phyloP scores from a whole-genome alignment of 2,113 vertebrate genomes.

The Channa argus region DNA sequence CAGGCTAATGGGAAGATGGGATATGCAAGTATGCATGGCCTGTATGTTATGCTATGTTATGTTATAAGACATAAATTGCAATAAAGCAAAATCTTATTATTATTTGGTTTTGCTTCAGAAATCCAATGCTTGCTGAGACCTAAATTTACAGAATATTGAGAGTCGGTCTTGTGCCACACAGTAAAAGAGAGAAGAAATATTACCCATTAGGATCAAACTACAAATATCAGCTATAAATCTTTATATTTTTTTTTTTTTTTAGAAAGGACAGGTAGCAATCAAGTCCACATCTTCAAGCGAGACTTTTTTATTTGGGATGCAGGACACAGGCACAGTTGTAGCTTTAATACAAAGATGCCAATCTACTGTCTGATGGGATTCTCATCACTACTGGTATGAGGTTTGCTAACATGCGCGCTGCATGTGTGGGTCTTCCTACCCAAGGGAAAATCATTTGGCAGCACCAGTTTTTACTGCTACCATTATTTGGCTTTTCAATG shows the following conservation, averaged over 20 bases:
- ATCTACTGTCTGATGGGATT: constrained; percentile 28
- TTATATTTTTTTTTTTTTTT: not conserved
- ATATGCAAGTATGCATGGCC: constrained; percentile 3
- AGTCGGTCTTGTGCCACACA: too few species aligned
- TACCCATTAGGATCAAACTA: not conserved
- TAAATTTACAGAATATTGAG: constrained; percentile 6
- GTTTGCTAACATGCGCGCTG: not conserved
- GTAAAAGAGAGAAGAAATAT: not conserved
- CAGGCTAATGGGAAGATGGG: constrained; percentile 21
- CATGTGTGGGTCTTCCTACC: not conserved
- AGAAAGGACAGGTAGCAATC: constrained; percentile 20
- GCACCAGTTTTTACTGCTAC: not conserved
- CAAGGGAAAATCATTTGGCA: not conserved
- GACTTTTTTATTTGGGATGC: not conserved
- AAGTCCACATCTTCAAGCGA: not conserved
- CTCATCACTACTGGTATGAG: constrained; percentile 1
- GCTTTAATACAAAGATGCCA: constrained; percentile 14
- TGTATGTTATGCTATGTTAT: not conserved
- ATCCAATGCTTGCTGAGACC: constrained; percentile 10
- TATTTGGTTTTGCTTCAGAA: constrained; percentile 1
- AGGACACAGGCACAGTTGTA: constrained; percentile 18
- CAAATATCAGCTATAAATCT: not conserved
- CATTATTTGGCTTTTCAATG: too few species aligned
- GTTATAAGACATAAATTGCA: too few species aligned
- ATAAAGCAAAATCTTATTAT: not conserved